phyloP scores from a whole-genome alignment of 2,888 invertebrate species.

The Eumacrocentrus americanus region DNA sequence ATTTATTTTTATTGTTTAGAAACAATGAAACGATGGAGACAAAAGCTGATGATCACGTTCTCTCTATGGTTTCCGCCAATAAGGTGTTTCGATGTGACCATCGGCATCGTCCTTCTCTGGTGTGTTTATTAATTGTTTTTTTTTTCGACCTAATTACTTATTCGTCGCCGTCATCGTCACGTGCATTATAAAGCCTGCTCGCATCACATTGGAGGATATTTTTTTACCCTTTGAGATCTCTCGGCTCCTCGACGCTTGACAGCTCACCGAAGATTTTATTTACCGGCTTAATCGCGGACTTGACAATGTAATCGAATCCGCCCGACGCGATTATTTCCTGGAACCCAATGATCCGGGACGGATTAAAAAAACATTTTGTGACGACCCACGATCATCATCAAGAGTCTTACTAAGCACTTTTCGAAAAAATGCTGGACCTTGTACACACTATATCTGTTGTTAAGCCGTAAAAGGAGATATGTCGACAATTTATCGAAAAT shows the following conservation, averaged over 20 bases:
- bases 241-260: conserved; percentile 28
- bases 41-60: background rate
- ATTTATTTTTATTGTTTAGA: background rate
- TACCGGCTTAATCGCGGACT: conserved; percentile 38
- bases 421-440: too few species aligned
- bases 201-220: conserved; percentile 6
- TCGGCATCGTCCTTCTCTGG: background rate
- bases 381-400: background rate
- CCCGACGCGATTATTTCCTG: conserved; percentile 29
- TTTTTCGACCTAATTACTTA: conserved; percentile 12
- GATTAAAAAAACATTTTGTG: background rate
- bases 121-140: background rate
- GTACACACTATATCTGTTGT: too few species aligned
- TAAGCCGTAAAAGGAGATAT: too few species aligned
- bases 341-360: conserved; percentile 23
- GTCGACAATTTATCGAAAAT: too few species aligned
- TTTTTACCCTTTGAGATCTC: conserved; percentile 1
- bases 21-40: too few species aligned
- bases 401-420: too few species aligned
- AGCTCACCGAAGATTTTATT: conserved; percentile 36
- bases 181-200: conserved; percentile 16
- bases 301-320: conserved; percentile 43
- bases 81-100: background rate
- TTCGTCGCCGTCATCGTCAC: conserved; percentile 20
- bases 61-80: background rate